Evolutionary conservation across 2,888 invertebrate genomes (phyloP), one percentile per base, ranked within the genome.

Genomic region (Phaedon cochleariae): DNA sequence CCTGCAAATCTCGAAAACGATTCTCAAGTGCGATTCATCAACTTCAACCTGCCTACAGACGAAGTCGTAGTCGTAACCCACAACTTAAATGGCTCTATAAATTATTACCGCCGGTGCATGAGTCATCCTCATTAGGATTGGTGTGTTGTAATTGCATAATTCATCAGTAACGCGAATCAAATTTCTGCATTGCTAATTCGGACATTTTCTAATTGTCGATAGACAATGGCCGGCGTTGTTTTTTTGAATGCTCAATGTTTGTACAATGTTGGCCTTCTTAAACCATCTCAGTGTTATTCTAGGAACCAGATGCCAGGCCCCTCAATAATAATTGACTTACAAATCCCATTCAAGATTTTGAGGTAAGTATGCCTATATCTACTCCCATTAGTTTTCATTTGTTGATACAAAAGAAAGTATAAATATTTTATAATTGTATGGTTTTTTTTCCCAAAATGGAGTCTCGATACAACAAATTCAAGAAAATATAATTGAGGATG

Each of bases 31-130:
- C 22, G 41, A 57, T 52, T 52, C 22, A 60, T 41, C 51, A 60
- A 53, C 60, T 48, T 51, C 60, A 60, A 59, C 53, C 60, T 60
- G 53, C 60, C 60, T 60, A 60, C 60, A 51, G 17, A 45, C 31
- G 41, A n/a, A n/a, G n/a, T n/a, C n/a, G n/a, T n/a, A n/a, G n/a
- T 31, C 34, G 37, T 54, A 26, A 29, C 57, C 57, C 57, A 57
- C 51, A 34, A 51, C 37, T 15, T 37, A 37, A 60, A 49, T 18
- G 51, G 21, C 41, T 22, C 51, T 51, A 52, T 61, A 53, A 61
- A 61, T 61, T 52, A 61, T 49, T 29, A 4, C 2, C n/a, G n/a
- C n/a, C n/a, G n/a, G n/a, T n/a, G n/a, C 21, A 29, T 61, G 61
- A 61, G 52, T 61, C 61, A 61, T 53, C 52, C 52, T 61, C 52